Percentiles rank a stretch among this genome's conserved stretches.
These are phyloP conservation scores for Symphodus melops DNA, from an alignment of 2,113 vertebrate genomes.

Conservation along the genomic window DNA sequence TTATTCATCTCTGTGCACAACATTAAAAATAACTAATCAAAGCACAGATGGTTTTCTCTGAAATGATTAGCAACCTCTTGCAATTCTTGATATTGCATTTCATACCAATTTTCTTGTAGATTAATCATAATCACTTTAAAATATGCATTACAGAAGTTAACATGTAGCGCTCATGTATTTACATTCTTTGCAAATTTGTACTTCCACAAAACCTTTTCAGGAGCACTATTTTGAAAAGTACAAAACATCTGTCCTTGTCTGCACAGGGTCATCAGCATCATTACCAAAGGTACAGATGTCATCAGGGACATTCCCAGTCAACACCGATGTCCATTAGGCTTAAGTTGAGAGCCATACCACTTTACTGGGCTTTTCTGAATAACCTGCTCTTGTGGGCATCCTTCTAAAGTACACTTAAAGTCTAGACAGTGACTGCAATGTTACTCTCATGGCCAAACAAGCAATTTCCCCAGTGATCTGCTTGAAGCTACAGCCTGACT, in stretches of 20 bases:
- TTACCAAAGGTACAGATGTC: slow-evolving; percentile 49
- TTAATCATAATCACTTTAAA: slow-evolving; percentile 6
- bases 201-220: background rate
- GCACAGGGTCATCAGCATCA: slow-evolving; percentile 52
- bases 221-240: slow-evolving; percentile 15
- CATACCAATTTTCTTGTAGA: background rate
- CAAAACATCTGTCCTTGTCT: slow-evolving; percentile 21
- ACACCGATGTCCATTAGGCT: slow-evolving; percentile 71
- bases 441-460: slow-evolving; percentile 63
- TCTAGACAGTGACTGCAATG: slow-evolving; percentile 70
- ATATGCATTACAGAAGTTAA: background rate
- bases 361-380: slow-evolving; percentile 66
- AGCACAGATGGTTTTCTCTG: background rate
- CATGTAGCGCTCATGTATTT: background rate
- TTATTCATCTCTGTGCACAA: slow-evolving; percentile 33
- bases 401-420: slow-evolving; percentile 76
- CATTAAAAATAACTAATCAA: background rate
- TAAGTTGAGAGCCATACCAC: slow-evolving; percentile 61
- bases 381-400: slow-evolving; percentile 70
- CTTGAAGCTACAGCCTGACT: slow-evolving; percentile 30
- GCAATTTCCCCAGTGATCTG: slow-evolving; percentile 61
- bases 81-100: background rate
- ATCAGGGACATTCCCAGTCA: slow-evolving; percentile 66
- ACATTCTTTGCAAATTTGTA: background rate
- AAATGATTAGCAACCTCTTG: slow-evolving; percentile 7